Evolutionary conservation across 2,797 vertebrate genomes (phyloP).

Genomic region (Loris lydekkerianus): DNA sequence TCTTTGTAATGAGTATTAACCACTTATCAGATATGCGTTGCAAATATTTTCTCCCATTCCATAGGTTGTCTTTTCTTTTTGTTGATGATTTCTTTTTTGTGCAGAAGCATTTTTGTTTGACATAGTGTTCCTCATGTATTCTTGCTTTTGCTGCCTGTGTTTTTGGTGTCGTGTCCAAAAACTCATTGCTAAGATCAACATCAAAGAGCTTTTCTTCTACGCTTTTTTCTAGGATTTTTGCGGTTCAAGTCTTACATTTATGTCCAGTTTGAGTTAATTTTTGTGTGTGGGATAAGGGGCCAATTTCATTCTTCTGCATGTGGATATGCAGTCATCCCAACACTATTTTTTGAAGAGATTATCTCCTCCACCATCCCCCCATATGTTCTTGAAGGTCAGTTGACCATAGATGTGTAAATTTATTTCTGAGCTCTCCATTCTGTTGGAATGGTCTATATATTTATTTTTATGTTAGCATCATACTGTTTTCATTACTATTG

Average conservation of each 20-base stretch:
- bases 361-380: background rate
- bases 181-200: background rate
- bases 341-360: background rate
- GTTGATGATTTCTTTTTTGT: background rate
- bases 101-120: background rate
- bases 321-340: background rate
- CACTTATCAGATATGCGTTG: background rate
- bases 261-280: background rate
- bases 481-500: background rate
- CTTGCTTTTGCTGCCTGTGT: background rate
- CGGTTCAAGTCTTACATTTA: background rate
- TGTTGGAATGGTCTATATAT: background rate
- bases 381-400: background rate
- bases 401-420: background rate
- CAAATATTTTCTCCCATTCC: background rate
- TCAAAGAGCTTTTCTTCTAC: background rate
- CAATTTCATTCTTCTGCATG: background rate
- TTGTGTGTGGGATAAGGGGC: background rate
- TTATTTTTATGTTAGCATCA: background rate
- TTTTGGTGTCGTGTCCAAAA: background rate
- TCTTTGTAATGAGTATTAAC: background rate
- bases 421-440: background rate
- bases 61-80: background rate
- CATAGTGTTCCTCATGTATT: background rate
- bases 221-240: background rate